These are phyloP conservation scores for Drosophila seguyi DNA, from an alignment of 1,140 invertebrate species.

Conservation along the genomic window DNA sequence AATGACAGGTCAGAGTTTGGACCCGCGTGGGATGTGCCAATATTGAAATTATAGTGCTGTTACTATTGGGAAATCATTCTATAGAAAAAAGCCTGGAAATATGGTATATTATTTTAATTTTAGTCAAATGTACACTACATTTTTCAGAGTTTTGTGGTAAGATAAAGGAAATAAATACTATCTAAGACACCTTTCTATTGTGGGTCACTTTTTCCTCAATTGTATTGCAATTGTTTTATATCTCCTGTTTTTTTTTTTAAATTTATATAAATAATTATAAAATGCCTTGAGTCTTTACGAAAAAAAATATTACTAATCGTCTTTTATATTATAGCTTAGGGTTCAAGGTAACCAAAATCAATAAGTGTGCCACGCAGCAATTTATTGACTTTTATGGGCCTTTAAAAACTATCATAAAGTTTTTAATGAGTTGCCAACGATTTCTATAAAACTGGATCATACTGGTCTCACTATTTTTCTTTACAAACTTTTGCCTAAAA, in stretches of 20 bases:
- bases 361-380: constrained; percentile 1
- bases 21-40: constrained; percentile 22
- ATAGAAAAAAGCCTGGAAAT: not conserved
- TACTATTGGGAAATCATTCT: not conserved
- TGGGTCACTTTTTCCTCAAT: not conserved
- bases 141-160: not conserved
- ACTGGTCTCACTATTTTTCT: not conserved
- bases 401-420: not conserved
- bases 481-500: not conserved
- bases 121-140: not conserved
- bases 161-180: not conserved
- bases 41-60: constrained; percentile 1
- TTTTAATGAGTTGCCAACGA: not conserved
- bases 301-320: too few species aligned
- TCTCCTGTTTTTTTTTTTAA: too few species aligned
- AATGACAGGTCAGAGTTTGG: not conserved
- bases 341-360: constrained; percentile 1
- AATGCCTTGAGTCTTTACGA: too few species aligned
- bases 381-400: not conserved
- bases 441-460: not conserved
- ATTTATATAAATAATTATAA: too few species aligned
- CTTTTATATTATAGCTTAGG: too few species aligned
- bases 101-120: not conserved
- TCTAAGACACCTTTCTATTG: not conserved
- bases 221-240: too few species aligned